phyloP scores from a whole-genome alignment of 2,113 vertebrate species.

The Lycaon pictus region DNA sequence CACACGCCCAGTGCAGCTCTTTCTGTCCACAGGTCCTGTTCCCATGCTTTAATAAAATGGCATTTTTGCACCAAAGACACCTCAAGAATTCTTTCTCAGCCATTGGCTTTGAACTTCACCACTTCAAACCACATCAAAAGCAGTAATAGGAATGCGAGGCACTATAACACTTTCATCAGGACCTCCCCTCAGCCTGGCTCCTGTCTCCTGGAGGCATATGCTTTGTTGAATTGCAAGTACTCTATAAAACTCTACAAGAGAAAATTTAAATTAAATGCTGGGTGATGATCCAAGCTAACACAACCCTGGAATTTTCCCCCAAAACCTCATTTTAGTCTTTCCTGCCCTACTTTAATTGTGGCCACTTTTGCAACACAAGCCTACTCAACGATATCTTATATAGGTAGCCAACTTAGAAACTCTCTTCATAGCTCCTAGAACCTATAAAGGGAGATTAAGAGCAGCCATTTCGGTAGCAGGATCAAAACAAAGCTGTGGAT shows the following conservation, averaged over 20 bases:
- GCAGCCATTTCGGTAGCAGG: constrained; percentile 44
- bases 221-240: background rate
- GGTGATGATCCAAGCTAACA: constrained; percentile 26
- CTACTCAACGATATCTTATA: background rate
- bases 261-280: constrained; percentile 55
- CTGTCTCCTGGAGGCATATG: background rate
- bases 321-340: background rate
- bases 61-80: background rate
- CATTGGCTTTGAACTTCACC: background rate
- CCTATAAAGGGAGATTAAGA: constrained; percentile 10
- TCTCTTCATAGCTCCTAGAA: constrained; percentile 37
- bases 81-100: background rate
- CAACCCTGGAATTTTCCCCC: constrained; percentile 37
- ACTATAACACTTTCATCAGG: background rate
- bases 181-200: background rate
- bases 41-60: background rate
- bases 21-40: background rate
- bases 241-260: constrained; percentile 42
- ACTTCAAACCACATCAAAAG: background rate
- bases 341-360: constrained; percentile 11
- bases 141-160: background rate
- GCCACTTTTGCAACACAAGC: background rate
- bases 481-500: constrained; percentile 59
- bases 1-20: background rate
- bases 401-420: constrained; percentile 40